Evolutionary conservation across 2,797 vertebrate genomes (phyloP), one percentile per base, ranked within the genome.

Genomic region (Serranus cabrilla): DNA sequence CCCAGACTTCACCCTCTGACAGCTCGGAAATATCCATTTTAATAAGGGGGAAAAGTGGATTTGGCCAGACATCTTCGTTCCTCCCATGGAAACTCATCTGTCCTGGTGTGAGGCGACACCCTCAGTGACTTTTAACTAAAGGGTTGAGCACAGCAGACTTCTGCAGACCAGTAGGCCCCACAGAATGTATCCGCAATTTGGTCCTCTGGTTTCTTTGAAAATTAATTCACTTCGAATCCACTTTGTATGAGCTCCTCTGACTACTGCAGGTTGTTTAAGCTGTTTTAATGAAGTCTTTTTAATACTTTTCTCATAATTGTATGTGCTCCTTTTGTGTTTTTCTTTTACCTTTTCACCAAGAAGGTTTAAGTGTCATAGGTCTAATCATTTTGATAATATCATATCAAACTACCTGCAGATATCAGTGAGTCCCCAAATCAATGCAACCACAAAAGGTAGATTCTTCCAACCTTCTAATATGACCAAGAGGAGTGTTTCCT

Each of bases 1-100:
- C 90, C 92, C 90, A 95, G 94, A 95, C 94, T 91, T 94, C 87
- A 94, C 91, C 93, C 91, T 90, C 91, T 91, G 91, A 95, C 93
- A 93, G 92, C 90, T 94, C 88, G 91, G 94, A 95, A 95, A 95
- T 95, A 95, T 95, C 92, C 82, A 73, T 93, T 94, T 94, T 95
- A 95, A 95, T 94, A 94, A 86, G 85, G 80, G 89, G 89, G 92
- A 85, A 95, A 95, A 93, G 92, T 94, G 92, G 92, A 92, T 93
- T 94, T 95, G 94, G 94, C 93, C 92, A 95, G 95, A 96, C 93
- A 75, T 88, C 91, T 89, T 88, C 63, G 74, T 93, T 93, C 89
- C 91, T 93, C 90, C 84, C 89, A 92, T 94, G 94, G 94, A 95
- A 96, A 95, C 87, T 93, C 89, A 85, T 93, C 87, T 89, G 87